Evolutionary conservation across 2,797 vertebrate genomes (phyloP).

Genomic region (Amphiprion clarkii): DNA sequence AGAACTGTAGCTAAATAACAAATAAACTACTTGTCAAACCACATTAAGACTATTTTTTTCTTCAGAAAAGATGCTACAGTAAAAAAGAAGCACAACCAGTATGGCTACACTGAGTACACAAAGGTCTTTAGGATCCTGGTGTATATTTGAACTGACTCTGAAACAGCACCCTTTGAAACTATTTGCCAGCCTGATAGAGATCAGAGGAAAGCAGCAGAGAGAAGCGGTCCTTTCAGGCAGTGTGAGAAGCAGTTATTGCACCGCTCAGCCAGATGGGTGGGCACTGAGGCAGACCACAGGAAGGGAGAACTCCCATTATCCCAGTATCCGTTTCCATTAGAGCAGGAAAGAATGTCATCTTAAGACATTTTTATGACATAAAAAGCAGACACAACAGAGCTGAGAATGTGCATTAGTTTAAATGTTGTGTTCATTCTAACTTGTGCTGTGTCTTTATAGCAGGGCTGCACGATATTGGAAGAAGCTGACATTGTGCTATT

Average conservation of each 20-base stretch:
- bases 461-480: too few relatives aligned
- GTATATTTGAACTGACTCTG: slow-evolving; percentile 1
- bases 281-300: slow-evolving; percentile 43
- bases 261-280: slow-evolving; percentile 23
- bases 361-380: slow-evolving; percentile 3
- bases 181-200: slow-evolving; percentile 32
- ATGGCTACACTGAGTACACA: background rate
- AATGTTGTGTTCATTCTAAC: background rate
- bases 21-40: background rate
- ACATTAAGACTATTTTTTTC: background rate
- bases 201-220: slow-evolving; percentile 43
- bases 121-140: background rate
- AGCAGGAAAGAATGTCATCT: slow-evolving; percentile 4
- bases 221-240: slow-evolving; percentile 33
- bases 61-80: background rate
- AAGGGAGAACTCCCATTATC: slow-evolving; percentile 4
- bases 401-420: background rate
- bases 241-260: slow-evolving; percentile 4
- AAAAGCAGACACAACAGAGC: slow-evolving; percentile 21
- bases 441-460: too few relatives aligned
- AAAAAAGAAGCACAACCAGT: slow-evolving; percentile 17
- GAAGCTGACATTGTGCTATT: too few relatives aligned
- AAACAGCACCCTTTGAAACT: slow-evolving; percentile 22
- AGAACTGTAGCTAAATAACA: background rate
- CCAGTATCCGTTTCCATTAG: slow-evolving; percentile 6